Evolutionary conservation across 2,113 vertebrate species (phyloP).

Genomic region (Marcusenius ussheri): DNA sequence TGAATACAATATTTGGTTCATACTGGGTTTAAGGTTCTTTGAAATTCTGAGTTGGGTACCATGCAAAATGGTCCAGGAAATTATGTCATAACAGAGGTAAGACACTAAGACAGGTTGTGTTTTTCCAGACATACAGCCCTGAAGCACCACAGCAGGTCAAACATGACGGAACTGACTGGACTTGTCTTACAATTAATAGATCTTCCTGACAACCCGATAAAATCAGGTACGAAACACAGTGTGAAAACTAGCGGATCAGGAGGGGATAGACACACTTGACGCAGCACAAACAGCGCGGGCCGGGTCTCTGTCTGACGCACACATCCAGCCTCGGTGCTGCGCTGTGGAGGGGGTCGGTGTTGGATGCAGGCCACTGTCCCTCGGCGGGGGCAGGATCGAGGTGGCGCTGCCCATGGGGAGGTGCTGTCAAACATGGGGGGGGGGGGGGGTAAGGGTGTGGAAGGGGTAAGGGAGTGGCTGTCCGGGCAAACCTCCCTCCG

Average conservation of each 20-base stretch:
- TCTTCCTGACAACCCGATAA: background rate
- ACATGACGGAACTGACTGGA: background rate
- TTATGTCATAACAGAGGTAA: background rate
- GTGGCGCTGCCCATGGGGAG: background rate
- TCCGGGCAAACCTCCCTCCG: background rate
- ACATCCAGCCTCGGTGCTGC: conserved; percentile 1
- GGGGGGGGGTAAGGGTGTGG: background rate
- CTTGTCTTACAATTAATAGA: conserved; percentile 6
- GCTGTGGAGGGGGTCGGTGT: background rate
- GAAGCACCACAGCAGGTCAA: background rate
- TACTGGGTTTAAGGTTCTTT: background rate
- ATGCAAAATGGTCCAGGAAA: background rate
- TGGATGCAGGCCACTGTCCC: background rate
- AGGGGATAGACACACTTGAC: background rate
- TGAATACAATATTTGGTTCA: background rate
- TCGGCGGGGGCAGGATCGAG: background rate
- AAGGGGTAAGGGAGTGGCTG: background rate
- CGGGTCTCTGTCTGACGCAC: background rate
- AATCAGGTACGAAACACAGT: background rate
- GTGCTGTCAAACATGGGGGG: background rate
- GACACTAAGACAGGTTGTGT: background rate
- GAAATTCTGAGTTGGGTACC: background rate
- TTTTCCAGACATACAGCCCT: background rate
- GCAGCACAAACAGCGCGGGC: background rate
- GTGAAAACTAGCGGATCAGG: background rate